These are phyloP conservation scores for Pseudopleuronectes americanus DNA, from an alignment of 2,797 vertebrate species.

Conservation along the genomic window DNA sequence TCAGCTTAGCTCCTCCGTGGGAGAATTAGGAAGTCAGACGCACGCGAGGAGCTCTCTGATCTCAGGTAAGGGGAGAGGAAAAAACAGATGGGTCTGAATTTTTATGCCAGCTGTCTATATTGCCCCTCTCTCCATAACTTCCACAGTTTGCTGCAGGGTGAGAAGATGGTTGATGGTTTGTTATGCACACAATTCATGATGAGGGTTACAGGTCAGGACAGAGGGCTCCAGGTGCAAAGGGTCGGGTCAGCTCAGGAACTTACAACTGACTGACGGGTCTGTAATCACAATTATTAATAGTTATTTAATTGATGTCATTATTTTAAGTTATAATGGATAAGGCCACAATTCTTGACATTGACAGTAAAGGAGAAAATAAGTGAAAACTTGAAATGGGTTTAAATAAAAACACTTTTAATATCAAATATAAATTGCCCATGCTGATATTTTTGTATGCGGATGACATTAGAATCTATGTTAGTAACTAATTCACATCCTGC, in stretches of 20 bases:
- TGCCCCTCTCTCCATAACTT: slow-evolving; percentile 33
- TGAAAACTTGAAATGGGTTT: too few species aligned
- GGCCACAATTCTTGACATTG: neutral
- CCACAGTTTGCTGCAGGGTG: slow-evolving; percentile 41
- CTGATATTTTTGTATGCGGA: too few species aligned
- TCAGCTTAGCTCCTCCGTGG: slow-evolving; percentile 57
- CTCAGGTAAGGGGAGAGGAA: slow-evolving; percentile 53
- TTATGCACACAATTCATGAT: slow-evolving; percentile 32
- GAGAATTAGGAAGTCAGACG: slow-evolving; percentile 66
- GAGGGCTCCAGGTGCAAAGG: slow-evolving; percentile 40
- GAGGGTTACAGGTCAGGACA: slow-evolving; percentile 44
- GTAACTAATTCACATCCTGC: too few species aligned
- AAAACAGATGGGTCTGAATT: slow-evolving; percentile 62
- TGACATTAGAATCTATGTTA: too few species aligned
- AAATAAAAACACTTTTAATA: too few species aligned
- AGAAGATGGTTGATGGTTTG: slow-evolving; percentile 30
- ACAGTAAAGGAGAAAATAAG: slow-evolving; percentile 19
- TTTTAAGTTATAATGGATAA: slow-evolving; percentile 32
- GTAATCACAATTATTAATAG: slow-evolving; percentile 3
- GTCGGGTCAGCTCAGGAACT: slow-evolving; percentile 32
- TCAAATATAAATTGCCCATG: too few species aligned
- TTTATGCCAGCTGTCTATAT: slow-evolving; percentile 66
- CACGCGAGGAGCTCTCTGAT: slow-evolving; percentile 65
- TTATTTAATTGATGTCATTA: neutral
- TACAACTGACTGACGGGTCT: slow-evolving; percentile 37